Evolutionary conservation across 1,140 invertebrate genomes (phyloP).

Genomic region (Brachionus paranguensis): DNA sequence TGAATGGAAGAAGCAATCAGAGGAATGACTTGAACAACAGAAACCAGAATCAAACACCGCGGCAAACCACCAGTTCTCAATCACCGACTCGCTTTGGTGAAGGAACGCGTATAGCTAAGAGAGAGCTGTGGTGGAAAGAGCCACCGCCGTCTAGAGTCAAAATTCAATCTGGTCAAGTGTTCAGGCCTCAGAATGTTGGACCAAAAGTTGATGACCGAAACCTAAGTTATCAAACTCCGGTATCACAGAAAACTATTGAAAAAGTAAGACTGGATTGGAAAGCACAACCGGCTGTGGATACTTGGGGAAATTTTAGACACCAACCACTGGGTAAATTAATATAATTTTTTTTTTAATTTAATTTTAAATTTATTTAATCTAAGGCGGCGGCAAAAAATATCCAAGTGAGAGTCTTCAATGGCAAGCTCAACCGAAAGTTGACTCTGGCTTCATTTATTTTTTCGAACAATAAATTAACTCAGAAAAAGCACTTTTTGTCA

Average conservation of each 20-base stretch:
- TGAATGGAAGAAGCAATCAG: background rate
- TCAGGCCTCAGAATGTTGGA: background rate
- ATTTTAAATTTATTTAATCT: background rate
- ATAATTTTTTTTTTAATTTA: no score
- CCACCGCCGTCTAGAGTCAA: background rate
- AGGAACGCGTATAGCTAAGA: constrained; percentile 10
- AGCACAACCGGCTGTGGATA: constrained; percentile 27
- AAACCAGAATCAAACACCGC: background rate
- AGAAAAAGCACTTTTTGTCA: background rate
- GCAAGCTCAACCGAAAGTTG: constrained; percentile 18
- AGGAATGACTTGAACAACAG: background rate
- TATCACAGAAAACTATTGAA: background rate
- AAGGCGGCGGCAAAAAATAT: constrained; percentile 15
- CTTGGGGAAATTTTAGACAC: constrained; percentile 32
- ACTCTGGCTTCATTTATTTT: constrained; percentile 29
- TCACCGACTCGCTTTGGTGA: constrained; percentile 3
- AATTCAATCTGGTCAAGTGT: background rate
- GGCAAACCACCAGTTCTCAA: background rate
- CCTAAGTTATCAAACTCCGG: background rate
- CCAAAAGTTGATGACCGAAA: constrained; percentile 28
- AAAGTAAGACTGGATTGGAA: background rate
- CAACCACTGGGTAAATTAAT: background rate
- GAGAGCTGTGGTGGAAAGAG: constrained; percentile 36
- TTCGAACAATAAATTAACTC: background rate
- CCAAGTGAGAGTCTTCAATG: background rate